Evolutionary conservation across 2,888 invertebrate genomes (phyloP), one percentile per base, ranked within the genome.

Genomic region (Thalpophila matura): DNA sequence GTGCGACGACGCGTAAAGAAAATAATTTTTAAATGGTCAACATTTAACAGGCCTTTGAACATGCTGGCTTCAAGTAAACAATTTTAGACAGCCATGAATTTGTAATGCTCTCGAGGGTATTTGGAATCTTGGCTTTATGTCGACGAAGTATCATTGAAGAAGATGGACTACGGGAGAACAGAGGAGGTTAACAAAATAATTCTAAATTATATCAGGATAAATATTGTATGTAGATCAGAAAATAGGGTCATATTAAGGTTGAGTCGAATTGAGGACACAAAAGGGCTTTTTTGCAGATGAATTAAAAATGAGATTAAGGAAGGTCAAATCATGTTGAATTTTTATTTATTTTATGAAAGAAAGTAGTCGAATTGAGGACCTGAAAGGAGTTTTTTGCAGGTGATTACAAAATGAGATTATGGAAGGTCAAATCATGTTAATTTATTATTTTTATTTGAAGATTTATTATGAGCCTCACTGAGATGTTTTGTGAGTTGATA

Each of bases 1-100:
- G 62, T 70, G 59, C 66, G 74, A 53, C 64, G 74, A 70, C 43
- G 65, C 69, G 77, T 74, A 81, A 80, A 72, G 77, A 80, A 82
- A 86, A 85, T 86, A 84, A 29, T 86, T 85, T 85, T 82, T 66
- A 69, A 77, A 74, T 54, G 66, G 57, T 60, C 62, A 31, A 33
- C 49, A 47, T 38, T 45, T 67, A 64, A 50, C 26, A 37, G 27
- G 55, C 46, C 42, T 64, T 58, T 63, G 58, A 66, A 59, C 27
- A 45, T 51, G 55, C 45, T 65, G 46, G 49, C 51, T 49, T 43
- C 43, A 66, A 57, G 63, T 66, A 76, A 68, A 73, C 66, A 63
- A 62, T 58, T 64, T 66, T 55, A 40, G 42, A 38, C 38, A 42
- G 18, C 40, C 18, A 45, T 71, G 65, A 75, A 68, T 62, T 78